phyloP scores from a whole-genome alignment of 2,888 invertebrate genomes.

The Phyllotreta striolata region DNA sequence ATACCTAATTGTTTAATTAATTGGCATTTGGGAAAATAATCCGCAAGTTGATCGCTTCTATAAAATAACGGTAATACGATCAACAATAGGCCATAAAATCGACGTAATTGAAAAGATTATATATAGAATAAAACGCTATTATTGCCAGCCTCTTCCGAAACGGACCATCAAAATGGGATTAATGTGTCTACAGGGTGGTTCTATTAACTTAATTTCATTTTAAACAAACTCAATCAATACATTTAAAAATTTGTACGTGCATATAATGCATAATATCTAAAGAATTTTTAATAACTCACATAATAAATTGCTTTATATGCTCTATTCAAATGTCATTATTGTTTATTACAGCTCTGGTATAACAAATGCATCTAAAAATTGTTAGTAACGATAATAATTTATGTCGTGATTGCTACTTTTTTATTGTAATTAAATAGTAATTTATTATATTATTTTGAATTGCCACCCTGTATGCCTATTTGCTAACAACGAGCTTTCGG shows the following conservation, averaged over 20 bases:
- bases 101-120: slow-evolving; percentile 34
- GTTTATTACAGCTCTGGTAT: too few species aligned
- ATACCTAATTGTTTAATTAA: too few species aligned
- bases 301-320: too few species aligned
- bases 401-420: not conserved
- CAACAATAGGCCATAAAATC: slow-evolving; percentile 29
- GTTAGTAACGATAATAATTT: not conserved
- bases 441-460: not conserved
- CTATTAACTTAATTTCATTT: not conserved
- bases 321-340: too few species aligned
- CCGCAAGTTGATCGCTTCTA: not conserved
- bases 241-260: too few species aligned
- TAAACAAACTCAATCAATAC: too few species aligned
- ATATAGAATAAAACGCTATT: slow-evolving; percentile 27
- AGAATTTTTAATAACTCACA: too few species aligned
- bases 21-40: too few species aligned
- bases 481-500: slow-evolving; percentile 28
- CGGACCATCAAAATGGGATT: slow-evolving; percentile 29
- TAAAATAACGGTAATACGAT: slow-evolving; percentile 18
- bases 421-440: not conserved
- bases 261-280: too few species aligned
- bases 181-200: slow-evolving; percentile 18
- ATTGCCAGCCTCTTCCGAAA: slow-evolving; percentile 22
- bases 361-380: not conserved
- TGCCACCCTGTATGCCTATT: slow-evolving; percentile 27